Conservation (phyloP, 1,140 invertebrate species). For the Bradynema listronoti region DNA sequence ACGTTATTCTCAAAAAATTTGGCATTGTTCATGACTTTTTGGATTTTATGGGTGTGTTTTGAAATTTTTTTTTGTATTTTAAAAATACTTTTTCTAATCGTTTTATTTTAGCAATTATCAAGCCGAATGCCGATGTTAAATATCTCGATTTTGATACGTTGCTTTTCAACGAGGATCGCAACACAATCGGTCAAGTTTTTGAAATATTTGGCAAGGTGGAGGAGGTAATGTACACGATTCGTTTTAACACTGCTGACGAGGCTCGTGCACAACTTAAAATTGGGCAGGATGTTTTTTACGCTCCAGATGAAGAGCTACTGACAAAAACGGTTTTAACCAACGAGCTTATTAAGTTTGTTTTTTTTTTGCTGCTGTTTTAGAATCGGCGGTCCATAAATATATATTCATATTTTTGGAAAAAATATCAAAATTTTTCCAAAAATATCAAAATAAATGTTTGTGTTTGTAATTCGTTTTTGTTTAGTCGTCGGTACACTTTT, state of each 20-base stretch:
- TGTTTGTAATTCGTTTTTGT: neutral
- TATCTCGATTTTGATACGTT: conserved; percentile 36
- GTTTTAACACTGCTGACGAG: conserved; percentile 36
- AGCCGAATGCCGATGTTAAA: conserved; percentile 21
- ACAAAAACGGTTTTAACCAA: conserved; percentile 34
- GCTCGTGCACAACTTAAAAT: conserved; percentile 13
- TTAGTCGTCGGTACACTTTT: neutral
- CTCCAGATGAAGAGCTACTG: conserved; percentile 13
- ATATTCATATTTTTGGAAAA: neutral
- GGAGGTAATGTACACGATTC: conserved; percentile 32
- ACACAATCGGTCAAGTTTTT: conserved; percentile 36
- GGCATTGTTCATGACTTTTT: conserved; percentile 33
- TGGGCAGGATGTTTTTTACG: conserved; percentile 32
- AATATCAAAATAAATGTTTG: neutral
- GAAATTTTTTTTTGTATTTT: neutral
- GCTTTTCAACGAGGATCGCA: conserved; percentile 32
- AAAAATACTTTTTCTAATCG: neutral
- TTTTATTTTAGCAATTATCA: conserved; percentile 27
- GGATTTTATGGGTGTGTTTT: conserved; percentile 38
- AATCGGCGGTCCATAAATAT: neutral
- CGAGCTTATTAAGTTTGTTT: conserved; percentile 31
- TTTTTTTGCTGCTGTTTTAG: neutral
- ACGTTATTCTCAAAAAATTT: conserved; percentile 26
- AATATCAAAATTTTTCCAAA: neutral
- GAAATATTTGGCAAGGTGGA: conserved; percentile 35